Conservation (phyloP, 2,797 vertebrate genomes). For the Cichlasoma orientale region DNA sequence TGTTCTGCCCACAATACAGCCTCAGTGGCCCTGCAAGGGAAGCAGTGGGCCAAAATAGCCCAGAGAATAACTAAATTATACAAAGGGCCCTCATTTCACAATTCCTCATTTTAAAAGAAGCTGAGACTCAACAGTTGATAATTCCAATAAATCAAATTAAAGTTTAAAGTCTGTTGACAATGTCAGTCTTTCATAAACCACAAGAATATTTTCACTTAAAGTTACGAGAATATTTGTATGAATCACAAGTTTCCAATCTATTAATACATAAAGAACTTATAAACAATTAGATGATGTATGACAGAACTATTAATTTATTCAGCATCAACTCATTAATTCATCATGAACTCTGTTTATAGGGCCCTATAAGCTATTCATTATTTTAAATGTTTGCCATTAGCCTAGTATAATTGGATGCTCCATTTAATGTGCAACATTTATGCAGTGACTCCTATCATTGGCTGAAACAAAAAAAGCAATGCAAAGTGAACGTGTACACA, state of each 20-base stretch:
- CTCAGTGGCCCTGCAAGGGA: conserved; percentile 58
- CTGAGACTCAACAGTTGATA: conserved; percentile 5
- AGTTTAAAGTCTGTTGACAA: background rate
- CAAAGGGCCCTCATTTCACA: conserved; percentile 40
- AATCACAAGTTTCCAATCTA: background rate
- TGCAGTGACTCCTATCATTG: conserved; percentile 48
- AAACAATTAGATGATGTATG: conserved; percentile 44
- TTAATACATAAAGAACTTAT: conserved; percentile 44
- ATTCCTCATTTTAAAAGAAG: conserved; percentile 24
- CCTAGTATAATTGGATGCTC: conserved; percentile 69
- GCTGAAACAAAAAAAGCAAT: conserved; percentile 64
- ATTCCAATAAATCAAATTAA: background rate
- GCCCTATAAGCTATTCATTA: conserved; percentile 64
- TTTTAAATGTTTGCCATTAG: conserved; percentile 72
- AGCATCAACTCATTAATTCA: conserved; percentile 64
- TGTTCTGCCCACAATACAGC: conserved; percentile 74
- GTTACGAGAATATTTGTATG: background rate
- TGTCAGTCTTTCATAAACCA: background rate
- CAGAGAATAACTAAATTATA: conserved; percentile 57
- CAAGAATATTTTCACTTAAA: background rate
- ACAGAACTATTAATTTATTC: conserved; percentile 60
- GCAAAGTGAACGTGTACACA: conserved; percentile 59
- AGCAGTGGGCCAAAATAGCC: conserved; percentile 61
- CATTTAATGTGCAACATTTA: conserved; percentile 44
- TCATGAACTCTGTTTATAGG: conserved; percentile 61